phyloP scores from a whole-genome alignment of 2,113 vertebrate genomes.

The Austrofundulus limnaeus region DNA sequence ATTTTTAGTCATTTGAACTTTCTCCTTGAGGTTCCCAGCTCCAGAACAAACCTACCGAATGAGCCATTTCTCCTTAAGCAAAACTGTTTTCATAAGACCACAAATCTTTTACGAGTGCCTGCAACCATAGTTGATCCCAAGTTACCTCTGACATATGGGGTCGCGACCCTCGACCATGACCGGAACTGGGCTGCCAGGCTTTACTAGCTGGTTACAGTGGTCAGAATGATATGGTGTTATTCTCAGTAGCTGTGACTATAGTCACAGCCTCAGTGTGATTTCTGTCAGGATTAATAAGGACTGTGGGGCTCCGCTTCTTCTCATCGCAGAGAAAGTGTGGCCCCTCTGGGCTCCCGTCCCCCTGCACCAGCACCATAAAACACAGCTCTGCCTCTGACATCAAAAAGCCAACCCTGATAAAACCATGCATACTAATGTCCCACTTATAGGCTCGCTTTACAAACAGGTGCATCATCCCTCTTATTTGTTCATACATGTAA shows the following conservation, averaged over 20 bases:
- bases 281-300: constrained; percentile 76
- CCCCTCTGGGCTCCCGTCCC: constrained; percentile 53
- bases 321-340: constrained; percentile 41
- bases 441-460: constrained; percentile 12
- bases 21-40: too few species aligned
- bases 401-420: constrained; percentile 18
- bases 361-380: constrained; percentile 25
- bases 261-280: constrained; percentile 70
- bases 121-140: constrained; percentile 61
- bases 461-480: constrained; percentile 17
- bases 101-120: constrained; percentile 35
- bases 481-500: constrained; percentile 34
- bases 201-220: constrained; percentile 33
- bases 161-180: constrained; percentile 39
- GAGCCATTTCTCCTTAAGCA: not conserved
- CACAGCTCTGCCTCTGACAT: constrained; percentile 20
- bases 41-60: not conserved
- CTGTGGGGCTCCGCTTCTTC: constrained; percentile 29
- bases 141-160: constrained; percentile 48
- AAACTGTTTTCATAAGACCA: constrained; percentile 28
- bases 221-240: constrained; percentile 56
- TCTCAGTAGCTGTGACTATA: constrained; percentile 62
- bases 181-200: constrained; percentile 46
- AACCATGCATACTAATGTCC: constrained; percentile 2
- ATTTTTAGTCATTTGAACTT: not conserved